Conservation (phyloP, 2,113 vertebrate species). For the Oncorhynchus clarkii region DNA sequence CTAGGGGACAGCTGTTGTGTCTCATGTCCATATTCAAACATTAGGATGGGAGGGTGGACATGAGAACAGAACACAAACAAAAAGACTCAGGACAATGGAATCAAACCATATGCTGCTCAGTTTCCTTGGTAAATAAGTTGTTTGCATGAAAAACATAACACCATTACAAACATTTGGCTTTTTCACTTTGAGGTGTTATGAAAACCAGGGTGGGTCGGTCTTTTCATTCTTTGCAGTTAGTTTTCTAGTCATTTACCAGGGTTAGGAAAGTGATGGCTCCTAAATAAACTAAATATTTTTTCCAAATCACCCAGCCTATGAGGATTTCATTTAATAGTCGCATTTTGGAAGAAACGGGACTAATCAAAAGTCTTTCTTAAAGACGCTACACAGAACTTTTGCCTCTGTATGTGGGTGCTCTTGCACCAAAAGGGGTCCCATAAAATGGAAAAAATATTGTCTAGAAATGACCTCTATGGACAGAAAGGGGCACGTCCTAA, state of each 20-base stretch:
- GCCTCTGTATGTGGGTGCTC: too few relatives aligned
- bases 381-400: too few relatives aligned
- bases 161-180: slow-evolving; percentile 14
- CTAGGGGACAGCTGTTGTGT: slow-evolving; percentile 13
- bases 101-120: slow-evolving; percentile 26
- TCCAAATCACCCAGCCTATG: not conserved
- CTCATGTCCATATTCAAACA: not conserved
- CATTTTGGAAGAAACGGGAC: not conserved
- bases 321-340: not conserved
- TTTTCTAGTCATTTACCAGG: slow-evolving; percentile 19
- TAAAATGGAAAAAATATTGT: too few relatives aligned
- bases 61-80: slow-evolving; percentile 26
- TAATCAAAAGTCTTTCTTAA: not conserved
- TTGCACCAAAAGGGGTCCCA: too few relatives aligned
- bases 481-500: too few relatives aligned
- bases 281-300: slow-evolving; percentile 11
- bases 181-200: slow-evolving; percentile 33
- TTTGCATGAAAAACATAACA: slow-evolving; percentile 3
- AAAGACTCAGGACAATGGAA: slow-evolving; percentile 38
- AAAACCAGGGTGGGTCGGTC: slow-evolving; percentile 24
- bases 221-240: slow-evolving; percentile 3
- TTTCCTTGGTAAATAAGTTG: slow-evolving; percentile 5
- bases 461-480: too few relatives aligned
- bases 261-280: not conserved
- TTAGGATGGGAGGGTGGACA: not conserved